Conservation (phyloP, 53 echinoderm and acorn worm species). For the Crossaster papposus region DNA sequence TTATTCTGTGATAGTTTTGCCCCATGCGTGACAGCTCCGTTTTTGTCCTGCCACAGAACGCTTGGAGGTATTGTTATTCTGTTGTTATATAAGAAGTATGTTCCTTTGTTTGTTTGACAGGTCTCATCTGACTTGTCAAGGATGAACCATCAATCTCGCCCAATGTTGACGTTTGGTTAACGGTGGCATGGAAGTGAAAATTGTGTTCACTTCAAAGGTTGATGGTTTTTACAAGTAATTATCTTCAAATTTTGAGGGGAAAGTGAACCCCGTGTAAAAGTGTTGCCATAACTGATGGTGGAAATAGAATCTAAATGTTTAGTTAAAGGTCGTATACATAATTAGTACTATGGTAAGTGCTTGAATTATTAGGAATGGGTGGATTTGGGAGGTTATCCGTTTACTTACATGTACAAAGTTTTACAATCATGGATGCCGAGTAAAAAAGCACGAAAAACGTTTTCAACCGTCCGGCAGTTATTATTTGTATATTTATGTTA, state of each 20-base stretch:
- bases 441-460: too few relatives aligned
- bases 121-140: not conserved
- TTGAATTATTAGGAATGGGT: too few relatives aligned
- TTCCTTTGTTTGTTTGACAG: not conserved
- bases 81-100: not conserved
- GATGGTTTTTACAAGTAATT: not conserved
- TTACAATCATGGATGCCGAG: too few relatives aligned
- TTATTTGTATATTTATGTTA: too few relatives aligned
- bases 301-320: too few relatives aligned
- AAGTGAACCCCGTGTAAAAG: not conserved
- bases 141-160: slow-evolving; percentile 1
- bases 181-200: not conserved
- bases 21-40: not conserved
- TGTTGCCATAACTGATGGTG: too few relatives aligned
- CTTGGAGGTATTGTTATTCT: not conserved
- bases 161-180: not conserved
- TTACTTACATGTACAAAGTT: too few relatives aligned
- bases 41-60: too few relatives aligned
- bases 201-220: not conserved
- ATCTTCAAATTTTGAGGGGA: not conserved
- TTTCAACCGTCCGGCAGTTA: too few relatives aligned
- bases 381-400: too few relatives aligned
- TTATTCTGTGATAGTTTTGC: not conserved
- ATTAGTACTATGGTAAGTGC: too few relatives aligned
- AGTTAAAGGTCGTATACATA: too few relatives aligned